Evolutionary conservation across 2,113 vertebrate genomes (phyloP).

Genomic region (Sitta europaea): DNA sequence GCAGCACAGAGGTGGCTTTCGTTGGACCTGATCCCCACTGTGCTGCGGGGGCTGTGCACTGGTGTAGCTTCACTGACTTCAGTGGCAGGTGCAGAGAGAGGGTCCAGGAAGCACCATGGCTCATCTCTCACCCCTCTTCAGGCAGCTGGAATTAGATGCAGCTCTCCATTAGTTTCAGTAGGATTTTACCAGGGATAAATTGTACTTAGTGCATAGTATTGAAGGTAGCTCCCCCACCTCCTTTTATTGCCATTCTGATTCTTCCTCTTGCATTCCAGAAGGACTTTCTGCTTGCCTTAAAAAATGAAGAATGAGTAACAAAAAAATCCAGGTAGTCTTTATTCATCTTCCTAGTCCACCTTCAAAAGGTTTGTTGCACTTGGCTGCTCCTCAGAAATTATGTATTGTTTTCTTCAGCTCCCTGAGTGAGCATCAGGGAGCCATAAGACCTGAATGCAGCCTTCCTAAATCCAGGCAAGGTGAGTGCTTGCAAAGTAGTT

Average conservation of each 20-base stretch:
- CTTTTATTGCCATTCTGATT: neutral
- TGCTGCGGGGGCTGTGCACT: neutral
- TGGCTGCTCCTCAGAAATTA: neutral
- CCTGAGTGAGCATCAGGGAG: neutral
- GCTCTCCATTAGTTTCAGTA: neutral
- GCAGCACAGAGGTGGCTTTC: neutral
- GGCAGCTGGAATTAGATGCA: neutral
- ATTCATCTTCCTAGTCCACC: neutral
- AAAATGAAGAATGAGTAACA: neutral
- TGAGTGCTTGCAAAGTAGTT: neutral
- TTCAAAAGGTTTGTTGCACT: neutral
- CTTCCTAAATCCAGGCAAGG: neutral
- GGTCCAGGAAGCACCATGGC: neutral
- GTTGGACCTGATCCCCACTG: neutral
- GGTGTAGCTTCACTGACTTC: neutral
- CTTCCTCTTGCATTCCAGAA: slow-evolving; percentile 14
- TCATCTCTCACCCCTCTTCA: neutral
- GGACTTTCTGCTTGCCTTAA: slow-evolving; percentile 49
- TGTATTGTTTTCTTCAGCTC: neutral
- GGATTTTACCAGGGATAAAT: neutral
- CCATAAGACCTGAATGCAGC: neutral
- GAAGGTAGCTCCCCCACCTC: neutral
- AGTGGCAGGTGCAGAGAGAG: neutral
- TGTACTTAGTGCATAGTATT: neutral
- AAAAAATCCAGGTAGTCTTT: neutral